These are phyloP conservation scores for Myocastor coypus DNA, from an alignment of 2,113 vertebrate genomes.

Conservation along the genomic window DNA sequence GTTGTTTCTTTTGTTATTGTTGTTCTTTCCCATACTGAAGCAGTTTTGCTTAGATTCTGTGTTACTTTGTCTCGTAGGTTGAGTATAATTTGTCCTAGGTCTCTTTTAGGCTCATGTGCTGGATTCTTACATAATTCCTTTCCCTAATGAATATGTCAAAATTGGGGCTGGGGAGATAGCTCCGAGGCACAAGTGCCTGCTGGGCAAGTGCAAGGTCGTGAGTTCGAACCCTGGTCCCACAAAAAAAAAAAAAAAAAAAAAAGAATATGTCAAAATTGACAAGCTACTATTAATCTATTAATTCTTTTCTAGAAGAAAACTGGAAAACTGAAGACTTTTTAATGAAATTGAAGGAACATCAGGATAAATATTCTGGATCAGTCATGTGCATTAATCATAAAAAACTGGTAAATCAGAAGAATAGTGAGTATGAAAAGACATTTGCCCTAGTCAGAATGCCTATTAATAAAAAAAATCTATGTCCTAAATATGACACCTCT, in stretches of 20 bases:
- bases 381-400: conserved; percentile 64
- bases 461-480: conserved; percentile 51
- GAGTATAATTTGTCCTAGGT: neutral
- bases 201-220: too few species aligned
- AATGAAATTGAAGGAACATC: conserved; percentile 69
- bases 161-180: too few species aligned
- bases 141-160: conserved; percentile 15
- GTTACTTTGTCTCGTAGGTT: neutral
- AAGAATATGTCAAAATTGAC: conserved; percentile 54
- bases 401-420: conserved; percentile 62
- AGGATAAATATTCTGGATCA: conserved; percentile 66
- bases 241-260: too few species aligned
- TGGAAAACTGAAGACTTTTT: conserved; percentile 73
- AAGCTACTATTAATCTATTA: conserved; percentile 66
- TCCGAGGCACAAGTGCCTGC: too few species aligned
- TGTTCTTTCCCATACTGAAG: neutral
- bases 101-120: neutral
- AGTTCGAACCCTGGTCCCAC: too few species aligned
- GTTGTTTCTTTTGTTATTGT: conserved; percentile 16
- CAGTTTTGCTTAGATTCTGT: conserved; percentile 1
- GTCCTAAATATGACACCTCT: conserved; percentile 53
- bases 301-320: conserved; percentile 74
- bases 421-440: conserved; percentile 48
- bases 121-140: conserved; percentile 14
- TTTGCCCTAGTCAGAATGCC: conserved; percentile 49